Evolutionary conservation across 2,797 vertebrate genomes (phyloP).

Genomic region (Phoxinus dragarum): DNA sequence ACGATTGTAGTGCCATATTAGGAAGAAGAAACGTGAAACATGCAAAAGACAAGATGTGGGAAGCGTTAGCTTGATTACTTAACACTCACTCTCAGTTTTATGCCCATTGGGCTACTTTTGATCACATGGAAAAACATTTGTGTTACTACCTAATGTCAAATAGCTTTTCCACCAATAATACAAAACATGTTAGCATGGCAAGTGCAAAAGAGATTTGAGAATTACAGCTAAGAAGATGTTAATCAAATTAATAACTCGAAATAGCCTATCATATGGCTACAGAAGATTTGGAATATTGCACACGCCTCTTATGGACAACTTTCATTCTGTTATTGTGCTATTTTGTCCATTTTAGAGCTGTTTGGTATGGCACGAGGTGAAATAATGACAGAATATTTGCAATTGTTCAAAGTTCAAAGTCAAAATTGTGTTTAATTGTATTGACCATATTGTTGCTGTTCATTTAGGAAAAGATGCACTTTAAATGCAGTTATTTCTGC

Average conservation of each 20-base stretch:
- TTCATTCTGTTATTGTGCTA: neutral
- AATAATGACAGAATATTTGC: neutral
- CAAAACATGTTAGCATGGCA: neutral
- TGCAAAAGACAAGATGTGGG: neutral
- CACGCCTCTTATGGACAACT: neutral
- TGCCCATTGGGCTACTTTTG: neutral
- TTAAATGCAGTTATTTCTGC: too few species aligned
- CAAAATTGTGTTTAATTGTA: neutral
- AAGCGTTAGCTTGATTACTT: slow-evolving; percentile 7
- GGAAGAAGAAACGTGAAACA: neutral
- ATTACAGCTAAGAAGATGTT: neutral
- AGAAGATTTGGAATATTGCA: neutral
- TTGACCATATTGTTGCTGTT: neutral
- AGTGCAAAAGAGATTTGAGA: neutral
- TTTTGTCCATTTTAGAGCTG: neutral
- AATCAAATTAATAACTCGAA: neutral
- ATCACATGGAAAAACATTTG: neutral
- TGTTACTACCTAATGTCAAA: neutral
- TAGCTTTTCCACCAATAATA: neutral
- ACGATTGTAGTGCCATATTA: slow-evolving; percentile 26
- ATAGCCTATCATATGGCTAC: neutral
- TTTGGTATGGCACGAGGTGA: neutral
- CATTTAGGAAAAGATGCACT: neutral
- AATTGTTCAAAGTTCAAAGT: neutral
- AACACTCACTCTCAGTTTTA: neutral